These are phyloP conservation scores for Polydrusus cervinus DNA, from an alignment of 2,888 invertebrate genomes.

Conservation along the genomic window DNA sequence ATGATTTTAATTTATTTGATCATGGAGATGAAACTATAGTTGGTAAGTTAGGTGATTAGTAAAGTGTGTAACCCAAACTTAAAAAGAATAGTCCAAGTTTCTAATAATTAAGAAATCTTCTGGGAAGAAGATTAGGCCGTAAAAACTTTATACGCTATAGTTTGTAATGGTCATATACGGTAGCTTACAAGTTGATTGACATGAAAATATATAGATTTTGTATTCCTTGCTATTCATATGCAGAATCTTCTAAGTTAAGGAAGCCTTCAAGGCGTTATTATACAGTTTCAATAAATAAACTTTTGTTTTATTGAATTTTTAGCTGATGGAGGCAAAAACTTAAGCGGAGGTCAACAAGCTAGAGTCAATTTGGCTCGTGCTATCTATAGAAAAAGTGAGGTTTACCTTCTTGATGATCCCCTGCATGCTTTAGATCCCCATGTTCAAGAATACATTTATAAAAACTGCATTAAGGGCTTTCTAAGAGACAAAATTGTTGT, in stretches of 20 bases:
- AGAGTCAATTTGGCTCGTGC: slow-evolving; percentile 85
- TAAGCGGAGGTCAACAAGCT: slow-evolving; percentile 90
- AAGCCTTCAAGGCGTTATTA: too few species aligned
- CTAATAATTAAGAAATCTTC: too few species aligned
- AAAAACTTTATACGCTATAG: too few species aligned
- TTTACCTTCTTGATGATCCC: slow-evolving; percentile 87
- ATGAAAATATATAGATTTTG: too few species aligned
- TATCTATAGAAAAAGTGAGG: slow-evolving; percentile 83
- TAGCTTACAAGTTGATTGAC: too few species aligned
- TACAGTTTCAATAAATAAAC: neutral
- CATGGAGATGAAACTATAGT: slow-evolving; percentile 81
- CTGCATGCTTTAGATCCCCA: slow-evolving; percentile 85
- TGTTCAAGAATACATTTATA: slow-evolving; percentile 82
- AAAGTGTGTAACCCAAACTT: too few species aligned
- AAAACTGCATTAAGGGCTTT: slow-evolving; percentile 72
- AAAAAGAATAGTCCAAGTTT: too few species aligned
- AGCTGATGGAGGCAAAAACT: slow-evolving; percentile 85
- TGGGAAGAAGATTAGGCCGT: too few species aligned
- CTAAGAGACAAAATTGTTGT: slow-evolving; percentile 67
- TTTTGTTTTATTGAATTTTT: slow-evolving; percentile 6
- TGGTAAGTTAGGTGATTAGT: slow-evolving; percentile 26
- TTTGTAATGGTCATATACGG: too few species aligned
- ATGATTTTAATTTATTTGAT: slow-evolving; percentile 73
- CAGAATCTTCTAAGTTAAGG: too few species aligned
- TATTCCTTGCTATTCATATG: too few species aligned